Evolutionary conservation across 2,113 vertebrate species (phyloP).

Genomic region (Rynchops niger): DNA sequence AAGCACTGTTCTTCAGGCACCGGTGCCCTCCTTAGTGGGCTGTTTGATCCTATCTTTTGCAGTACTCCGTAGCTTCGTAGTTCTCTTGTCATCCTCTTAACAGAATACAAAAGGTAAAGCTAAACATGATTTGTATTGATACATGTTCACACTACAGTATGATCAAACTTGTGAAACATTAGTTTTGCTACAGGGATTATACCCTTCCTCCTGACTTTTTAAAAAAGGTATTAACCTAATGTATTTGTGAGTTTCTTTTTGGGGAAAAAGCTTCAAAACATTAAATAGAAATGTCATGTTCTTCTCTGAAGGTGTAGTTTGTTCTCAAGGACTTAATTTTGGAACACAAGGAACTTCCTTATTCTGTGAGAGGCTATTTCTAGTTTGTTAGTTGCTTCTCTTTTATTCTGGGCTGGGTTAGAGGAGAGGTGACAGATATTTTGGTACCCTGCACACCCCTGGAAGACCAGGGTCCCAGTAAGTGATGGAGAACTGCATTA

Average conservation of each 20-base stretch:
- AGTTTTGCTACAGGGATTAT: neutral
- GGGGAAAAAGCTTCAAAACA: rapidly evolving
- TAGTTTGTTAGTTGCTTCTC: neutral
- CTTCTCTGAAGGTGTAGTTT: neutral
- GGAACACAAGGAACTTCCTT: neutral
- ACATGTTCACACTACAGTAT: neutral
- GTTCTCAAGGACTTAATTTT: neutral
- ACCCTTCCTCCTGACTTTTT: neutral
- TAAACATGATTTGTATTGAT: neutral
- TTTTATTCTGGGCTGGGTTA: neutral
- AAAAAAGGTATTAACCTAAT: neutral
- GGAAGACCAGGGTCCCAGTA: neutral
- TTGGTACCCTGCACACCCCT: neutral
- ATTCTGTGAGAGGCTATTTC: neutral
- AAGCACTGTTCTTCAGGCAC: neutral
- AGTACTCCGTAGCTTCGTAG: neutral
- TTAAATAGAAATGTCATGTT: neutral
- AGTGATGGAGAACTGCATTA: neutral
- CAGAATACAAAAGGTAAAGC: neutral
- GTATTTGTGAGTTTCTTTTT: neutral
- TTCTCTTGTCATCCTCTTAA: neutral
- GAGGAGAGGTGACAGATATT: neutral
- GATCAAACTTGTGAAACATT: neutral
- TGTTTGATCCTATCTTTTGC: neutral
- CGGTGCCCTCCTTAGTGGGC: neutral